Conservation (phyloP, 2,113 vertebrate genomes). For the Poicephalus gulielmi region DNA sequence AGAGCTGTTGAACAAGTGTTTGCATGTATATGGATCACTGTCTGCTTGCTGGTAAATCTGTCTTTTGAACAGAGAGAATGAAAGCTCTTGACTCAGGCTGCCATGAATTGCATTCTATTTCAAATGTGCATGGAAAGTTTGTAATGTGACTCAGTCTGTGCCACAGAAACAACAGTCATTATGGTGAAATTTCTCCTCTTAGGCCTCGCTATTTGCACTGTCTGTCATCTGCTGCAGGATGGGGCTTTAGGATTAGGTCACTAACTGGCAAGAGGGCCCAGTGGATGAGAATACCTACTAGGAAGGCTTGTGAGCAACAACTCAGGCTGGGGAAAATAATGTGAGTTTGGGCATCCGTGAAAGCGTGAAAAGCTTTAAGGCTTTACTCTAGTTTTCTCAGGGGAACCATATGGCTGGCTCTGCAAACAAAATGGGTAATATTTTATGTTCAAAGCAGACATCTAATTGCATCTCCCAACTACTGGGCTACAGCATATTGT, state of each 20-base stretch:
- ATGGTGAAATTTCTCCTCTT: background rate
- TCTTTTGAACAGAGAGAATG: background rate
- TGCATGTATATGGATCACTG: background rate
- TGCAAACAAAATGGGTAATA: background rate
- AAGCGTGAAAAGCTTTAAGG: background rate
- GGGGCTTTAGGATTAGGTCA: background rate
- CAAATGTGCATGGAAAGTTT: constrained; percentile 14
- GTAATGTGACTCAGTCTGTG: background rate
- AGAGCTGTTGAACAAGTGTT: background rate
- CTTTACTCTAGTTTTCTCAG: background rate
- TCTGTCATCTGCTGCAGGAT: background rate
- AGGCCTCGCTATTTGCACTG: background rate
- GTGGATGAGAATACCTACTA: background rate
- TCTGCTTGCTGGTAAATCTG: background rate
- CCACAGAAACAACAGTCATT: background rate
- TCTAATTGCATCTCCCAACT: background rate
- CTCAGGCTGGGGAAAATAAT: background rate
- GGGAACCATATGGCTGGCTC: background rate
- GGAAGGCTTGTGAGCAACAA: background rate
- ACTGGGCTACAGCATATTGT: background rate
- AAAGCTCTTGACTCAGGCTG: background rate
- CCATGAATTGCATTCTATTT: background rate
- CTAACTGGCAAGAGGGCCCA: background rate
- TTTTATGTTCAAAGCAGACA: constrained; percentile 28
- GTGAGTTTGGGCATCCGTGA: background rate